Evolutionary conservation across 2,888 invertebrate genomes (phyloP), one percentile per base, ranked within the genome.

Genomic region (Xestia c-nigrum): DNA sequence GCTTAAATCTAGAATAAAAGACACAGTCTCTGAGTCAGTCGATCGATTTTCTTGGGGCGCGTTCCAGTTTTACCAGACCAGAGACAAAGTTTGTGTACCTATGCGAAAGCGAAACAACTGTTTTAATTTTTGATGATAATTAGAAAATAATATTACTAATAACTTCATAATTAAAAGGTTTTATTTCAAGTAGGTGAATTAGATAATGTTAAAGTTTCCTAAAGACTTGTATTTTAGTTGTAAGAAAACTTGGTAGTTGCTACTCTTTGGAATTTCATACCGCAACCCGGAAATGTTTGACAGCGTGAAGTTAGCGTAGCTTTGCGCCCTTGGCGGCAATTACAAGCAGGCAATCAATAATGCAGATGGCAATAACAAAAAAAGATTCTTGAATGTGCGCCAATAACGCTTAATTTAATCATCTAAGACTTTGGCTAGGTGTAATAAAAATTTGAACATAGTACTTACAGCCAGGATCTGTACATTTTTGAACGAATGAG

Each of bases 401-500:
- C 83, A 88, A 81, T 64, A 69, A 61, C 72, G 6, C 24, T 19
- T 86, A 89, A 89, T 90, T 85, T 21, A 83, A 88, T 88, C 86
- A 85, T 52, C 38, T 43, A 64, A 50, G 14, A 75, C 7, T 50
- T 40, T 68, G 31, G 52, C 21, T 47, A 63, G 10, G 2, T 61
- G 4, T 38, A 72, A 16, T 38, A 47, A 31, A 10, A 19, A 78
- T 43, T 64, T 31, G 10, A 40, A 63, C 9, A 46, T 46, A 72
- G 68, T 95, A 98, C 98, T 98, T 97, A 98, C 98, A 98, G 91
- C 98, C 97, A 76, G 98, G 98, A 94, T 98, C 98, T 66, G 98
- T 98, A 93, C 98, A 98, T 96, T 98, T 98, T 94, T 98, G 98
- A 63, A 98, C 97, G 89, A 98, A 97, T 38, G 97, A 97, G 89